Conservation (phyloP, 2,888 invertebrate genomes). For the Augochlorella aurata region DNA sequence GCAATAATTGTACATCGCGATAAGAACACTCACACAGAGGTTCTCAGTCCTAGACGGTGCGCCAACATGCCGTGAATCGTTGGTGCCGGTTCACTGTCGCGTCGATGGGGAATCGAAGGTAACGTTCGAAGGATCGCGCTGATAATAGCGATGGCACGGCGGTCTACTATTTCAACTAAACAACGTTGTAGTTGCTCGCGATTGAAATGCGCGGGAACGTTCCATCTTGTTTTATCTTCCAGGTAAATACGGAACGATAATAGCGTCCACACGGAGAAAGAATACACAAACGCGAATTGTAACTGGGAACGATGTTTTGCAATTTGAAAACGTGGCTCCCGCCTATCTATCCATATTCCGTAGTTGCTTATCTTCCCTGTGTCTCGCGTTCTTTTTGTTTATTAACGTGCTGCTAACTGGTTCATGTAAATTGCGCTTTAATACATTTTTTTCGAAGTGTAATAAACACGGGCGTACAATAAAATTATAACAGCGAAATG, state of each 20-base stretch:
- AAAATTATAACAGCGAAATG: conserved; percentile 4
- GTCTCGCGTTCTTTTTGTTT: background rate
- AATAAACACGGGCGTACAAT: background rate
- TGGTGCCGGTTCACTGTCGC: background rate
- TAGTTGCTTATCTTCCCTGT: background rate
- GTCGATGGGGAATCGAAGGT: background rate
- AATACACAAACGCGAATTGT: background rate
- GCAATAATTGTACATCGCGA: conserved; percentile 48
- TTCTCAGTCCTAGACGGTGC: conserved; percentile 22
- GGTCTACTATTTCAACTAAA: background rate
- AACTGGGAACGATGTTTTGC: background rate
- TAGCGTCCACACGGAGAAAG: background rate
- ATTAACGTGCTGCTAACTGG: background rate
- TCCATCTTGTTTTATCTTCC: background rate
- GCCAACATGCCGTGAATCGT: background rate
- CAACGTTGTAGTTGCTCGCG: background rate
- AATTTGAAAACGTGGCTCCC: background rate
- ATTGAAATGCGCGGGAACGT: background rate
- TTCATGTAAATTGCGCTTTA: conserved; percentile 4
- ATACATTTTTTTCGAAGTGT: background rate
- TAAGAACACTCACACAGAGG: conserved; percentile 40
- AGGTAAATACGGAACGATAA: background rate
- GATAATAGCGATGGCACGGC: background rate
- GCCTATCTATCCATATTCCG: background rate
- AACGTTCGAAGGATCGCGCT: background rate